A percentile compares a stretch with the other conserved stretches of the same genome.
phyloP scores from a whole-genome alignment of 37 sponge, comb jelly and placozoan species.

The Mnemiopsis leidyi region DNA sequence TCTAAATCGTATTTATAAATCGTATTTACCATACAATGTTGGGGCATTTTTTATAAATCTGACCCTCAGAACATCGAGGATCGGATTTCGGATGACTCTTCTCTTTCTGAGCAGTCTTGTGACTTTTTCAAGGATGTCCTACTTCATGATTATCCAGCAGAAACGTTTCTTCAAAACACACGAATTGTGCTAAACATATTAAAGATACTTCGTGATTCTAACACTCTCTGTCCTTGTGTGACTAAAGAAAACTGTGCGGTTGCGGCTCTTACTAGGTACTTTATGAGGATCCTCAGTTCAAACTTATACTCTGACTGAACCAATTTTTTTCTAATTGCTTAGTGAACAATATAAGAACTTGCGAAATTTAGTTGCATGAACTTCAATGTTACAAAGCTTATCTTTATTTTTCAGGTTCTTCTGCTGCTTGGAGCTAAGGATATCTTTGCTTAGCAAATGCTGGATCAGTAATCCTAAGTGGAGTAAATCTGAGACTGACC shows the following conservation, averaged over 20 bases:
- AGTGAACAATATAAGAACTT: not conserved
- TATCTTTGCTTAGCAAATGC: not conserved
- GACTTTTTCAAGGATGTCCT: conserved; percentile 42
- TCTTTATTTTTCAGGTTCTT: not conserved
- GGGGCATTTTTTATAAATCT: too few relatives aligned
- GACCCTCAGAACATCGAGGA: conserved; percentile 65
- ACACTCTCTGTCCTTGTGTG: not conserved
- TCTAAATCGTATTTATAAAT: too few relatives aligned
- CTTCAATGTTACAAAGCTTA: too few relatives aligned
- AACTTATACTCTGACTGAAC: too few relatives aligned
- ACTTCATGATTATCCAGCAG: conserved; percentile 8
- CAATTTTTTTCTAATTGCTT: not conserved
- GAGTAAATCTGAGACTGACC: conserved; percentile 18
- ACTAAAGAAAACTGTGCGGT: not conserved
- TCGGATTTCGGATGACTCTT: conserved; percentile 23
- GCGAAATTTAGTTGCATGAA: too few relatives aligned
- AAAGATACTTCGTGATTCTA: not conserved
- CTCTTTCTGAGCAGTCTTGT: conserved; percentile 25
- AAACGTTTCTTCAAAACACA: conserved; percentile 27
- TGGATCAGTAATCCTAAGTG: conserved; percentile 61
- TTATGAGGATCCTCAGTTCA: not conserved
- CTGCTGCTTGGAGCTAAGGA: not conserved
- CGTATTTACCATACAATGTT: too few relatives aligned
- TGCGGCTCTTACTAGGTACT: not conserved
- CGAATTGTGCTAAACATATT: not conserved